phyloP scores from a whole-genome alignment of 2,888 invertebrate species.

The Escarpia spicata region DNA sequence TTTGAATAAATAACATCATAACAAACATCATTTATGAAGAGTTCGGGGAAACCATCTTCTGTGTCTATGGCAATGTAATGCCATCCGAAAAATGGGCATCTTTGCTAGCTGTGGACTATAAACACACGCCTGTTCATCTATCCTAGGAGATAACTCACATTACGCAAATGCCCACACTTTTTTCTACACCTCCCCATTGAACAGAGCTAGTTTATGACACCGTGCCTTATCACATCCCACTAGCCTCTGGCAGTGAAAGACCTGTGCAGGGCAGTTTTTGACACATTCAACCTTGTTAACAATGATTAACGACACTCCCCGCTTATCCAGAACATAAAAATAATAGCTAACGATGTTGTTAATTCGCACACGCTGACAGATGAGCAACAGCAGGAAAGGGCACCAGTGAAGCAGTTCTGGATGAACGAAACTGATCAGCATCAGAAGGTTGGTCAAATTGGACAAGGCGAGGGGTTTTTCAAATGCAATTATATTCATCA shows the following conservation, averaged over 20 bases:
- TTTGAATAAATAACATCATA: no score
- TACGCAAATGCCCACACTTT: neutral
- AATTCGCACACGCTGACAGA: neutral
- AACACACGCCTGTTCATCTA: neutral
- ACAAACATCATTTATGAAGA: no score
- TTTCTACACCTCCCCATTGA: no score
- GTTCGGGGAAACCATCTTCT: no score
- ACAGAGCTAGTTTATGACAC: neutral
- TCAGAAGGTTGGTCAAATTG: neutral
- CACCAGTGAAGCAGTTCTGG: neutral
- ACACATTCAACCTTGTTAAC: neutral
- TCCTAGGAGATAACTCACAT: neutral
- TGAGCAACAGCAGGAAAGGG: neutral
- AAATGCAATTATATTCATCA: neutral
- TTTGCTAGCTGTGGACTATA: neutral
- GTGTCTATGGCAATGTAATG: no score
- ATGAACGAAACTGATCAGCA: neutral
- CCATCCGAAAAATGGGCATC: no score
- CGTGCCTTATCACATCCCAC: neutral
- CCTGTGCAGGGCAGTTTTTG: neutral
- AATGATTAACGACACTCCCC: neutral
- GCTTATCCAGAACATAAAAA: neutral
- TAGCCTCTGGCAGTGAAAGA: neutral
- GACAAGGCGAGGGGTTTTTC: neutral
- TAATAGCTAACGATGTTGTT: constrained; percentile 16